phyloP scores from a whole-genome alignment of 30 jellyfish, hydroid and myxozoan species.

The Morbakka virulenta region DNA sequence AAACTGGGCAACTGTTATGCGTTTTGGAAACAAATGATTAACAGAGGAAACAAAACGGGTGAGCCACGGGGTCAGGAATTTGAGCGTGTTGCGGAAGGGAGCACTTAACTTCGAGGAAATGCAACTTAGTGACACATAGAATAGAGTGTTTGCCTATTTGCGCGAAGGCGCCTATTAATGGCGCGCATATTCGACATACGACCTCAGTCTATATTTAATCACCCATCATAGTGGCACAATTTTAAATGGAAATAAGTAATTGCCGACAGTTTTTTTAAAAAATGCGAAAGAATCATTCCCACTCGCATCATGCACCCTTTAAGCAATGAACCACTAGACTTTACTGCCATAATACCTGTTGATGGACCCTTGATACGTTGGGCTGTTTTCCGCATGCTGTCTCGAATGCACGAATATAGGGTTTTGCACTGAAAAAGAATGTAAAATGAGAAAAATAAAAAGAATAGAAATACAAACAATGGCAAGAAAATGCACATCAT shows the following conservation, averaged over 20 bases:
- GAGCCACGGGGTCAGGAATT: no score
- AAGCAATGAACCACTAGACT: not conserved
- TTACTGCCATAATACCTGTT: constrained; percentile 46
- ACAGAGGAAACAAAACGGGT: no score
- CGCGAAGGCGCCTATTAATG: no score
- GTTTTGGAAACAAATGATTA: no score
- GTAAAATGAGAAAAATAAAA: not conserved
- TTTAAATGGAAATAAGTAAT: not conserved
- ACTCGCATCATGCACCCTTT: not conserved
- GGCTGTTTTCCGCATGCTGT: constrained; percentile 90
- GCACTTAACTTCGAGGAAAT: no score
- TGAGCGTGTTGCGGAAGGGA: no score
- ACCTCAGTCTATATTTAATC: not conserved
- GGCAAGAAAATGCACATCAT: not conserved
- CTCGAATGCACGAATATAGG: constrained; percentile 71
- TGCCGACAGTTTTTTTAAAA: no score
- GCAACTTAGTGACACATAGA: no score
- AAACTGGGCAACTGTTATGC: no score
- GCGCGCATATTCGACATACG: no score
- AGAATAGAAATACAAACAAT: not conserved
- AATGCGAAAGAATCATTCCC: not conserved
- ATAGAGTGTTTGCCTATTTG: no score
- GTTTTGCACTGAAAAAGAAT: constrained; percentile 61
- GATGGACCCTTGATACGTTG: constrained; percentile 61
- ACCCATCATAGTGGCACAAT: not conserved